phyloP scores from a whole-genome alignment of 1,140 invertebrate genomes.

The Drosophila prosaltans region DNA sequence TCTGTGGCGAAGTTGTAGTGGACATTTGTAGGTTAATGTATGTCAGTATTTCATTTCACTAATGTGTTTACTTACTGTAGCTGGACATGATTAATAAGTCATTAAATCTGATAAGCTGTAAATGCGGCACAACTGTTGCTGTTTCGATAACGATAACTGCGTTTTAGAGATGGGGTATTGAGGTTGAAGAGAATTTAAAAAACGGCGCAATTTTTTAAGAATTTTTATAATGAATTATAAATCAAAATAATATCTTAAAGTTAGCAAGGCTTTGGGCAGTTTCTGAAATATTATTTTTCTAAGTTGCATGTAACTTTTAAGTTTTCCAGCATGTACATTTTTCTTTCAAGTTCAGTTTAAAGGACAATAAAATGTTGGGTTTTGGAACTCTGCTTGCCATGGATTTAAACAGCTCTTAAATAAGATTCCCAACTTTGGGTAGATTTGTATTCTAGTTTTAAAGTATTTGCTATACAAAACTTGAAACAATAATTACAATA shows the following conservation, averaged over 20 bases:
- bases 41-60: not conserved
- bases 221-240: too few species aligned
- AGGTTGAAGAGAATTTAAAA: not conserved
- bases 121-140: slow-evolving; percentile 10
- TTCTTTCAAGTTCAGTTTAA: too few species aligned
- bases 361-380: too few species aligned
- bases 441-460: not conserved
- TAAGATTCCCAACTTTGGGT: not conserved
- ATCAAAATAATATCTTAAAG: too few species aligned
- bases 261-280: too few species aligned
- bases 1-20: slow-evolving; percentile 72
- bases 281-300: too few species aligned
- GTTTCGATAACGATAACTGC: not conserved
- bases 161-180: not conserved
- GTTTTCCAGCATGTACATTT: too few species aligned
- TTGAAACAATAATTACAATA: not conserved
- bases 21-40: not conserved
- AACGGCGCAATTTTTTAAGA: not conserved
- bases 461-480: not conserved
- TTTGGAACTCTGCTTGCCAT: too few species aligned
- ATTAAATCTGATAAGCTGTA: slow-evolving; percentile 5
- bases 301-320: too few species aligned
- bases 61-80: slow-evolving; percentile 26
- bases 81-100: slow-evolving; percentile 28
- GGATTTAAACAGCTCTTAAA: not conserved